Base-by-base conservation (phyloP, 1,140 invertebrate species). In the Brevipalpus yothersi region DNA sequence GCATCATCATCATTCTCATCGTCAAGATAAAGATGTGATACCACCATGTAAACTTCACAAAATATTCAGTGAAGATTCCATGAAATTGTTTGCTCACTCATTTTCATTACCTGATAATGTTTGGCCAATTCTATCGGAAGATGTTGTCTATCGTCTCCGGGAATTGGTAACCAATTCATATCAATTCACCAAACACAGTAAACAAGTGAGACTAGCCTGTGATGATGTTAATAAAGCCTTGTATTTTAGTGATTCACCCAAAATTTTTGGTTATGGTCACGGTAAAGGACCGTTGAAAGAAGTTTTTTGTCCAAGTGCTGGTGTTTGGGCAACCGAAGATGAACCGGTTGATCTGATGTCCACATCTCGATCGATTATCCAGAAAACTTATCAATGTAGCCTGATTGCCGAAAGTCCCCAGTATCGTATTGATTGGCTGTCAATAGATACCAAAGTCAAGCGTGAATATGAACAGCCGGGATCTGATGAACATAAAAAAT, bases 21-120 rank as follows among this genome's bases (percentile, higher is more conserved):
- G 5, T 31, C 31, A 31, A 31, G 31, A 31, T 31, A 31, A 31
- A 31, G 47, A 31, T 5, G 31, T 31, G 31, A 31, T 31, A 31
- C 31, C 31, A 31, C 31, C 31, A 31, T 31, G 31, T 31, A 31
- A 31, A 31, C 31, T 31, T 31, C 31, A 31, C 31, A 31, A 31
- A 31, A 55, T 55, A 55, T 58, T 58, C 12, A n/a, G 21, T 58
- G 10, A 13, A 56, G 70, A 72, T 31, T 69, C 69, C 3, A 67
- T 73, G 21, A 63, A 62, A 47, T 39, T 67, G 42, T 68, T 69
- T 60, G 69, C 68, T 43, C 69, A 72, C 39, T 49, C 64, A 31
- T 66, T 62, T 40, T 21, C 71, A n/a, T 56, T 66, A 43, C 68
- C 71, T 60, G 68, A 69, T 45, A 67, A 67, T 42, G 66, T 68